Percentiles rank a stretch among this genome's conserved stretches.
Evolutionary conservation across 2,888 invertebrate species (phyloP).

Genomic region (Dilophus febrilis): DNA sequence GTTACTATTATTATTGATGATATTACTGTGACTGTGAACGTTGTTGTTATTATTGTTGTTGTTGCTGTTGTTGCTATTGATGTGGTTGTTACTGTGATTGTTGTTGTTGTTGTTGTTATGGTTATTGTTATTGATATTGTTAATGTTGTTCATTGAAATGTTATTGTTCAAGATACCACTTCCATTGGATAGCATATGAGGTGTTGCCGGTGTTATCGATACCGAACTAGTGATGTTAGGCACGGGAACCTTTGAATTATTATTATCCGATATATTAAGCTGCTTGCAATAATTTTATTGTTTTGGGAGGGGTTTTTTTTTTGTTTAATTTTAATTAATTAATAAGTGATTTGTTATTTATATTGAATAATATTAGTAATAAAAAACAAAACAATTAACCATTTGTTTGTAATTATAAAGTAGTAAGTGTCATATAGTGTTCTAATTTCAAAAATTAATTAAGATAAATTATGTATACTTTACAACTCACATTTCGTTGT

Average conservation of each 20-base stretch:
- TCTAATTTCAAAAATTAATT: too few species aligned
- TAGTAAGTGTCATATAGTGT: too few species aligned
- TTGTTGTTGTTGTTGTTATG: background rate
- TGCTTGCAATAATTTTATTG: slow-evolving; percentile 20
- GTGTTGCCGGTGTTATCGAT: slow-evolving; percentile 30
- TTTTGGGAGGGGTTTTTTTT: too few species aligned
- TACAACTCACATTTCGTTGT: slow-evolving; percentile 30
- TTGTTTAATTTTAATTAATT: too few species aligned
- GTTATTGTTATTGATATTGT: background rate
- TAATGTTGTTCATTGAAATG: slow-evolving; percentile 1
- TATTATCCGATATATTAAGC: slow-evolving; percentile 31
- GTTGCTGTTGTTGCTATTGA: background rate
- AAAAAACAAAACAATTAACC: too few species aligned
- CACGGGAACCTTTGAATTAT: slow-evolving; percentile 32
- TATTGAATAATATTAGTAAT: too few species aligned
- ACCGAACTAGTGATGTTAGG: slow-evolving; percentile 29
- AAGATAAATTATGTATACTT: slow-evolving; percentile 6
- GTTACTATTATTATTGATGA: background rate
- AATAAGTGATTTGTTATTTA: too few species aligned
- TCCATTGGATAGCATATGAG: slow-evolving; percentile 10
- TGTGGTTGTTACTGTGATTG: too few species aligned
- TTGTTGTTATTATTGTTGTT: slow-evolving; percentile 2
- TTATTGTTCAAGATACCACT: background rate
- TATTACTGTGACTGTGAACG: background rate
- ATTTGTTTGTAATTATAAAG: too few species aligned